Percentiles rank a stretch among this genome's conserved stretches.
Evolutionary conservation across 2,888 invertebrate species (phyloP).

Genomic region (Calameuta filiformis): DNA sequence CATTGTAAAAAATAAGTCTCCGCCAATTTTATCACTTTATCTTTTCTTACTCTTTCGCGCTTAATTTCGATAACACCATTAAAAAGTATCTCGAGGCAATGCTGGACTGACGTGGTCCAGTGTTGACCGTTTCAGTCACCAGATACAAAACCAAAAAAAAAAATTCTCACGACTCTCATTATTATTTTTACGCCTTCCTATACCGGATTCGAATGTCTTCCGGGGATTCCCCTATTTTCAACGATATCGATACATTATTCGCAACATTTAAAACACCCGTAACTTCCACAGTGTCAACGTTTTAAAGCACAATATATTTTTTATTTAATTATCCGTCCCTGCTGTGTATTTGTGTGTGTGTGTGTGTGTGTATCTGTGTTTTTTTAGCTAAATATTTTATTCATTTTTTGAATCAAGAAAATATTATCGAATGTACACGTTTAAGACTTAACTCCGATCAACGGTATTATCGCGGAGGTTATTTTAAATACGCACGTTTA

Average conservation of each 20-base stretch:
- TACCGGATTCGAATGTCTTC: neutral
- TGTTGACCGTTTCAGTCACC: neutral
- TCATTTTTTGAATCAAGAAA: neutral
- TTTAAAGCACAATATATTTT: neutral
- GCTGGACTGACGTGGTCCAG: neutral
- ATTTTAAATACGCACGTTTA: neutral
- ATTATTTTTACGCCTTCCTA: neutral
- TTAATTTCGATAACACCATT: neutral
- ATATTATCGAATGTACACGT: neutral
- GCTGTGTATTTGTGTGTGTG: neutral
- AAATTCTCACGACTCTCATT: neutral
- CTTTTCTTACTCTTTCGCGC: neutral
- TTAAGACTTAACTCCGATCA: neutral
- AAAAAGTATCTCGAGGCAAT: neutral
- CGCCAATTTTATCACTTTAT: constrained; percentile 9
- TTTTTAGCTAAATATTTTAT: neutral
- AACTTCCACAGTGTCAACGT: neutral
- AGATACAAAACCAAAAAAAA: neutral
- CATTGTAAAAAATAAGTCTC: constrained; percentile 47
- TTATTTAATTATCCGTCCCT: neutral
- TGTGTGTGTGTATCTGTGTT: too few species aligned
- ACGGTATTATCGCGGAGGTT: neutral
- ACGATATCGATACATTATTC: neutral
- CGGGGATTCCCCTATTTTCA: neutral
- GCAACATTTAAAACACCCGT: neutral